Percentiles rank a stretch among this genome's conserved stretches.
Evolutionary conservation across 1,140 invertebrate species (phyloP).

Genomic region (Drosophila ironensis): DNA sequence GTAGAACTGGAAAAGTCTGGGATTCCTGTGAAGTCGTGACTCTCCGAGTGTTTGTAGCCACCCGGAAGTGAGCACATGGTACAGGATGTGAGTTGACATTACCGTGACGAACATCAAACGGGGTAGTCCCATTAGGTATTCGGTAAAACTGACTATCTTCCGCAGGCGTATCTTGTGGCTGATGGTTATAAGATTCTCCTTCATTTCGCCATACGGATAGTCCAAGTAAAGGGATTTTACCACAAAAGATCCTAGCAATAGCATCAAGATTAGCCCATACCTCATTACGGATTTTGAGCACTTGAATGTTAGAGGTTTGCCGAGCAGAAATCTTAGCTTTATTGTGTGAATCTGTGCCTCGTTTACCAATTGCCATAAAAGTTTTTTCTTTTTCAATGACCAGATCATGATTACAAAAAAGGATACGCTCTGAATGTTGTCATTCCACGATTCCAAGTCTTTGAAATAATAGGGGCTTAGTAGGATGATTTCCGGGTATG

Average conservation of each 20-base stretch:
- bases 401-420: constrained; percentile 1
- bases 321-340: constrained; percentile 1
- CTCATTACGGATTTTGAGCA: constrained; percentile 7
- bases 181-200: too few relatives aligned
- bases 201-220: background rate
- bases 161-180: too few relatives aligned
- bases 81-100: constrained; percentile 18
- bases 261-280: constrained; percentile 2
- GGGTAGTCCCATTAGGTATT: constrained; percentile 10
- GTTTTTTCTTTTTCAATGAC: background rate
- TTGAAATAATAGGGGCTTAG: too few relatives aligned
- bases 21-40: constrained; percentile 5
- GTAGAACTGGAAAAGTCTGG: background rate
- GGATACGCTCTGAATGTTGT: background rate
- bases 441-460: background rate
- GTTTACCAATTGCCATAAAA: constrained; percentile 23
- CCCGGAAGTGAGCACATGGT: constrained; percentile 28
- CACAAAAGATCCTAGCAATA: constrained; percentile 5
- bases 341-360: constrained; percentile 20
- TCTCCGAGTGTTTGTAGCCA: constrained; percentile 26
- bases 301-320: constrained; percentile 3
- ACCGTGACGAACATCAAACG: constrained; percentile 8
- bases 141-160: rapidly evolving
- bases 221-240: constrained; percentile 1
- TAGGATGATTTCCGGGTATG: too few relatives aligned